Evolutionary conservation across 2,888 invertebrate species (phyloP), one percentile per base, ranked within the genome.

Genomic region (Trichogramma dendrolimi): DNA sequence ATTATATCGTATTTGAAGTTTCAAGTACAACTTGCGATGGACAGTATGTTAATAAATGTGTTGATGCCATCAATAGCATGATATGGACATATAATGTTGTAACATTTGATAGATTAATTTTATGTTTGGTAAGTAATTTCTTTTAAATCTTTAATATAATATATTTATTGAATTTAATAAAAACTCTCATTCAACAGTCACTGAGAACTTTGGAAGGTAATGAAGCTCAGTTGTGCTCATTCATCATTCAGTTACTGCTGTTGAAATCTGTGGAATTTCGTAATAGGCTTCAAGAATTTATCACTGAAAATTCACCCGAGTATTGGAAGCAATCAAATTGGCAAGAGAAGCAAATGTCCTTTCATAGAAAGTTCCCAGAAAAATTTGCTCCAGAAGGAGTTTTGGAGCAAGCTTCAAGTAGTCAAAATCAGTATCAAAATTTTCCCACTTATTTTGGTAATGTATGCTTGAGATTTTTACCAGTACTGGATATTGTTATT

Each of bases 1-100:
- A 97, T 79, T 96, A 93, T 78, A 82, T 97, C 4, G 93, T 95
- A 5, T 92, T 90, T 75, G 96, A 97, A 79, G 94, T 96, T 74
- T 91, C 91, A 0, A 93, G 90, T 72, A 90, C 91, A 2, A 90
- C 91, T 14, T 93, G 91, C 38, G 92, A 92, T 11, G 92, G 92
- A 10, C 90, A 91, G 65, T 92, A 93, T 74, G 93, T 96, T 53
- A 93, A 93, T 79, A 95, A 95, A 81, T 93, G 93, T 73, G 93
- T 96, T 4, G 96, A 96, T 74, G 94, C 95, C 0, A 90, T 97
- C 70, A 96, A 94, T 79, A 93, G 95, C 74, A 92, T 97, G 86
- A 94, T 97, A 66, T 97, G 96, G 96, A 95, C 96, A 74, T 96
- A 94, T 79, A 95, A 96, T 80, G 92, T 97, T 68, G 91, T 97